Evolutionary conservation across 2,888 invertebrate species (phyloP), one percentile per base, ranked within the genome.

Genomic region (Phortica okadai): DNA sequence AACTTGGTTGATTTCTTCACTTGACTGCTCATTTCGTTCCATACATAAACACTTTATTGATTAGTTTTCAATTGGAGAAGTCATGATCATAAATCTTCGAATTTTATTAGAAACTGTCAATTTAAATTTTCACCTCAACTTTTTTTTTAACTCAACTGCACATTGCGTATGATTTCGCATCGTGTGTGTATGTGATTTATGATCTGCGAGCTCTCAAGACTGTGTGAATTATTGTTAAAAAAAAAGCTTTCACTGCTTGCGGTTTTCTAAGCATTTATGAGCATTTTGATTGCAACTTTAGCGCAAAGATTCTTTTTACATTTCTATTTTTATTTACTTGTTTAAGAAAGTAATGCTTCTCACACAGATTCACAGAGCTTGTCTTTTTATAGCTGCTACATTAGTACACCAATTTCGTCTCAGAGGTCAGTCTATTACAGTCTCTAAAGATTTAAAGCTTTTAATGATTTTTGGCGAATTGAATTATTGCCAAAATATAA

Each of bases 101-200:
- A 84, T 83, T 86, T 87, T 82, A 87, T 86, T 86, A 82, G 84
- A 85, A 86, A 84, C 85, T 86, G 85, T 85, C 88, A 87, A 85
- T 83, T 80, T 80, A 33, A 21, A 56, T 33, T 72, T 56, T 72
- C 70, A 56, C 70, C 10, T 21, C 10, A 72, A 2, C 21, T 72
- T 72, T 54, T 10, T 21, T 21, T 21, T 21, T 21, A 21, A 21
- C 21, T 72, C 45, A 11, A 72, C 62, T 72, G 54, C 70, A 72
- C 6, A 67, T 54, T n/a, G 45, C 45, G 42, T 66, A 11, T 33
- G 44, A 42, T 45, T 45, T 16, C 69, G 45, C 69, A 45, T 44
- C 44, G 67, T 81, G 67, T 80, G 67, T 80, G 70, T 79, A 33
- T 33, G 70, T 80, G 85, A 86, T 86, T 86, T 86, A 86, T 86